Percentiles rank a stretch among this genome's conserved stretches.
Evolutionary conservation across 2,888 invertebrate genomes (phyloP).

Genomic region (Alsophila aescularia): DNA sequence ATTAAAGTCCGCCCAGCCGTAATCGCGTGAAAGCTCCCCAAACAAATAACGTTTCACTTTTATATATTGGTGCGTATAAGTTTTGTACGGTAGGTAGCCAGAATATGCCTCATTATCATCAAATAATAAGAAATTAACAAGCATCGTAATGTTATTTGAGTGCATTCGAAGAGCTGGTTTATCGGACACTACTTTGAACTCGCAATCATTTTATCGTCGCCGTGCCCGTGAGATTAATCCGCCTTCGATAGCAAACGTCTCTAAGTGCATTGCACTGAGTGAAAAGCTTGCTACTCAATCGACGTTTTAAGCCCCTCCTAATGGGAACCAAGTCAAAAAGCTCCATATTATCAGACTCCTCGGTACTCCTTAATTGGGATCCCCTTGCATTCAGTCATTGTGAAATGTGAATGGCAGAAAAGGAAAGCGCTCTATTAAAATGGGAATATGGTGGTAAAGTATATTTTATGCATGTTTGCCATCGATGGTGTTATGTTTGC

Average conservation of each 20-base stretch:
- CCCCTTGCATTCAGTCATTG: neutral
- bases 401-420: neutral
- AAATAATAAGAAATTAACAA: conserved; percentile 21
- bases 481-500: too few relatives aligned
- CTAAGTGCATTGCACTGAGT: conserved; percentile 49
- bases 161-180: conserved; percentile 46
- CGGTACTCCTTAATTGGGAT: neutral
- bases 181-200: conserved; percentile 46
- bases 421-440: neutral
- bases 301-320: conserved; percentile 1
- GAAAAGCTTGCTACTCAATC: conserved; percentile 22
- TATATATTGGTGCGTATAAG: too few relatives aligned
- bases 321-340: conserved; percentile 31
- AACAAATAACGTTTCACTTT: too few relatives aligned
- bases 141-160: conserved; percentile 26
- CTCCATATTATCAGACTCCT: conserved; percentile 1
- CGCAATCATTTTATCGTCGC: conserved; percentile 48
- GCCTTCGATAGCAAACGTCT: conserved; percentile 38
- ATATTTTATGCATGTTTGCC: conserved; percentile 6
- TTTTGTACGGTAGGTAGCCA: conserved; percentile 28
- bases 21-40: too few relatives aligned
- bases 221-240: conserved; percentile 14
- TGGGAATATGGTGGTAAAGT: neutral
- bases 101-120: conserved; percentile 28
- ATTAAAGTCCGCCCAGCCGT: too few relatives aligned